Percentiles rank a stretch among this genome's conserved stretches.
These are phyloP conservation scores for Grallaria varia DNA, from an alignment of 2,113 vertebrate genomes.

Conservation along the genomic window DNA sequence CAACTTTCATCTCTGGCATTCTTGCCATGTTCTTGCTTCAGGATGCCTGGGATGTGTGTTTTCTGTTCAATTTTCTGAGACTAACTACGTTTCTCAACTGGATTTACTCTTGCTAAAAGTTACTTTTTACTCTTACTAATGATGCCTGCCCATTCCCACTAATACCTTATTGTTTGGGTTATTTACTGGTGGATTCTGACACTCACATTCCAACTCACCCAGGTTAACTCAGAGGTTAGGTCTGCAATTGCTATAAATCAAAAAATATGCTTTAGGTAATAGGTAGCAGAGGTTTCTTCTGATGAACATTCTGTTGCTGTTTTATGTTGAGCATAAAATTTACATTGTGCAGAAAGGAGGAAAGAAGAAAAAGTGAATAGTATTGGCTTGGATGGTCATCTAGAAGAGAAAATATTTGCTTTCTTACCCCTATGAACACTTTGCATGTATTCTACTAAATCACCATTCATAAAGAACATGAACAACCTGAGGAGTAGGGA, in stretches of 20 bases:
- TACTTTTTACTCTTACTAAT: not conserved
- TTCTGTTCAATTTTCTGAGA: not conserved
- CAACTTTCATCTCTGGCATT: not conserved
- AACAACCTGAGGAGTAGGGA: not conserved
- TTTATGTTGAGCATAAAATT: not conserved
- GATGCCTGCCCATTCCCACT: not conserved
- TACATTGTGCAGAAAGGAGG: not conserved
- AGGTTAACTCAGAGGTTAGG: not conserved
- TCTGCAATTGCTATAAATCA: not conserved
- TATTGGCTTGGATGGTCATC: not conserved
- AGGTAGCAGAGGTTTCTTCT: not conserved
- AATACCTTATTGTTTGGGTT: not conserved
- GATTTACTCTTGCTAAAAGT: not conserved
- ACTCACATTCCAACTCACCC: not conserved
- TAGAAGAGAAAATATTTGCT: not conserved
- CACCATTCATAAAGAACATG: not conserved
- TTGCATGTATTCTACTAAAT: not conserved
- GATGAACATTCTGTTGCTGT: not conserved
- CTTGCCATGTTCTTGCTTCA: not conserved
- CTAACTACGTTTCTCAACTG: not conserved
- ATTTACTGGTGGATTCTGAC: not conserved
- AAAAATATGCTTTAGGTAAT: not conserved
- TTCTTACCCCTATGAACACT: not conserved
- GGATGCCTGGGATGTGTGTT: not conserved
- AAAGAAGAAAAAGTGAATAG: not conserved